phyloP scores from a whole-genome alignment of 2,888 invertebrate species.

The Resseliella maxima region DNA sequence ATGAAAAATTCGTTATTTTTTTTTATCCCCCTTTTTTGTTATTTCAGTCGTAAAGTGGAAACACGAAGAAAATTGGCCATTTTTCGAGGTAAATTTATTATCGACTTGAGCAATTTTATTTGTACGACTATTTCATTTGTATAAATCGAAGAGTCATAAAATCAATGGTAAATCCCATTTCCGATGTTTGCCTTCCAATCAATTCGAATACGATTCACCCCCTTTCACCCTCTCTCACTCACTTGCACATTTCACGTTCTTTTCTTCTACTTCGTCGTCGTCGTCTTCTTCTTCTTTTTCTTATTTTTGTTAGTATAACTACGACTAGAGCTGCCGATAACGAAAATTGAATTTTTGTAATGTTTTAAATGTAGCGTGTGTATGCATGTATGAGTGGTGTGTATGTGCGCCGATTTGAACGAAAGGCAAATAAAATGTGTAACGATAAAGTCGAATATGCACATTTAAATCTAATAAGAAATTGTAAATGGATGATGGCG shows the following conservation, averaged over 20 bases:
- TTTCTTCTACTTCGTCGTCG: no score
- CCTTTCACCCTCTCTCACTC: no score
- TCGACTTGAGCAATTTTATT: not conserved
- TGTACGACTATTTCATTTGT: not conserved
- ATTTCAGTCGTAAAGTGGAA: no score
- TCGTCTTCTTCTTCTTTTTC: no score
- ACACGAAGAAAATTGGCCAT: not conserved
- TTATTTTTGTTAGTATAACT: not conserved
- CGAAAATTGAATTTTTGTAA: conserved; percentile 10
- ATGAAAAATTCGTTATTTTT: no score
- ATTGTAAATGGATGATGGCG: conserved; percentile 2
- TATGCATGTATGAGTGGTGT: not conserved
- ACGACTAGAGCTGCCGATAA: not conserved
- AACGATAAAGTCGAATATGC: conserved; percentile 42
- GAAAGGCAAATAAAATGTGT: not conserved
- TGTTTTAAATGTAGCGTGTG: not conserved
- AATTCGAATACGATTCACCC: conserved; percentile 45
- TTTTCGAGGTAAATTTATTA: not conserved
- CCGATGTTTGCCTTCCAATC: not conserved
- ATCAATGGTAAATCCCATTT: conserved; percentile 44
- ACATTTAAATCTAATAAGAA: conserved; percentile 30
- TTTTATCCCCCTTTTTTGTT: no score
- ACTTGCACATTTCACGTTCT: no score
- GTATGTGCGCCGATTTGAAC: not conserved
- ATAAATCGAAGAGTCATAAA: not conserved